phyloP scores from a whole-genome alignment of 2,797 vertebrate genomes.

The Eospalax fontanierii region DNA sequence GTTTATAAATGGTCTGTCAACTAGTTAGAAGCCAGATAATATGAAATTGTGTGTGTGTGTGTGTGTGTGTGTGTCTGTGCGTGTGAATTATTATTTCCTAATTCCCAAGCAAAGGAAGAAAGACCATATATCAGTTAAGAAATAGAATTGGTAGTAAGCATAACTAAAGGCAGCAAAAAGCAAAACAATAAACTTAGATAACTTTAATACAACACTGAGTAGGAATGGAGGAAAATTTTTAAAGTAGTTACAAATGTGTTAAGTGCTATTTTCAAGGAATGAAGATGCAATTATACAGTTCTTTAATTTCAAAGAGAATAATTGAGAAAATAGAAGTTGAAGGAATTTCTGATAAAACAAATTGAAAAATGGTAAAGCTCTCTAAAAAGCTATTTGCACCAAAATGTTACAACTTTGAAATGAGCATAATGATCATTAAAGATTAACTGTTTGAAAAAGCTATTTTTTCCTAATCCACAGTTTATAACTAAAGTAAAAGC shows the following conservation, averaged over 20 bases:
- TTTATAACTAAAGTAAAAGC: conserved; percentile 71
- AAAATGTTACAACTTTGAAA: conserved; percentile 75
- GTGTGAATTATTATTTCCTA: not conserved
- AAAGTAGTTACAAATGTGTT: conserved; percentile 68
- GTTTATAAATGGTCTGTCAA: not conserved
- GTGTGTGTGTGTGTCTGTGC: too few relatives aligned
- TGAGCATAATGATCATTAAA: conserved; percentile 78
- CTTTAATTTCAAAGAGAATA: conserved; percentile 80
- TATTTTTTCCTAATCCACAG: conserved; percentile 53
- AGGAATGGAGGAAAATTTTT: conserved; percentile 19
- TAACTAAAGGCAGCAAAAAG: not conserved
- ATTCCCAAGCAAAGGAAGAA: not conserved
- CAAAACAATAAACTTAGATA: conserved; percentile 62
- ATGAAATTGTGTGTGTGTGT: not conserved
- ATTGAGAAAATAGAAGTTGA: conserved; percentile 76
- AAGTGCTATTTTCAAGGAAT: conserved; percentile 73
- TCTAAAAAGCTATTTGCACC: conserved; percentile 73
- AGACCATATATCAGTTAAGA: not conserved
- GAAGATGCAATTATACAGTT: conserved; percentile 65
- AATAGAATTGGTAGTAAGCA: conserved; percentile 1
- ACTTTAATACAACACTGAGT: conserved; percentile 58
- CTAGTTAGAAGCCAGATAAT: not conserved
- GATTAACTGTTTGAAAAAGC: conserved; percentile 78
- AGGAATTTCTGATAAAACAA: conserved; percentile 79
- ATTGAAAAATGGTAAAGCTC: conserved; percentile 67